phyloP scores from a whole-genome alignment of 2,113 vertebrate genomes.

The Eulemur rufifrons region DNA sequence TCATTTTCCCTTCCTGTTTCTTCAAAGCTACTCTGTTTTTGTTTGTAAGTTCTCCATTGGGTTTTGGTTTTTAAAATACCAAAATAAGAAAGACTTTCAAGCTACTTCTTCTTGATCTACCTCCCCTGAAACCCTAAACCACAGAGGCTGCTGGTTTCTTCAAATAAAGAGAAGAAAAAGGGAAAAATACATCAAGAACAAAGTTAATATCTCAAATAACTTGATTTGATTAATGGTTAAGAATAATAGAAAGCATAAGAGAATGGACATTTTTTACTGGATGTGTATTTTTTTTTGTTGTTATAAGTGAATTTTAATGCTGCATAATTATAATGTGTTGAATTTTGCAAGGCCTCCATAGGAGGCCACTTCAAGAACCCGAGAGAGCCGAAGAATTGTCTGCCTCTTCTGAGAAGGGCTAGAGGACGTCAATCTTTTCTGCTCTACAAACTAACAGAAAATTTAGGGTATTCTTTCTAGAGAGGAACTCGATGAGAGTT shows the following conservation, averaged over 20 bases:
- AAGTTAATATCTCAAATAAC: not conserved
- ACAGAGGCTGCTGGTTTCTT: not conserved
- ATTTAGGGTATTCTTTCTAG: not conserved
- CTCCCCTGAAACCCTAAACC: not conserved
- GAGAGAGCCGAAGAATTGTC: not conserved
- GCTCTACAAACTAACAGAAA: not conserved
- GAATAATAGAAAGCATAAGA: not conserved
- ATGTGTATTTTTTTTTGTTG: not conserved
- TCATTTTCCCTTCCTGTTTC: not conserved
- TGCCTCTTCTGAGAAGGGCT: not conserved
- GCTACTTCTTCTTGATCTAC: not conserved
- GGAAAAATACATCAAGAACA: not conserved
- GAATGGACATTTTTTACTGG: not conserved
- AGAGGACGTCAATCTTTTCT: not conserved
- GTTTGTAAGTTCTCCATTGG: not conserved
- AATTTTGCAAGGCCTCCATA: not conserved
- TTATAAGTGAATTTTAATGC: not conserved
- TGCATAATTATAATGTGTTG: not conserved
- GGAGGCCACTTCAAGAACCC: not conserved
- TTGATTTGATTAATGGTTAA: not conserved
- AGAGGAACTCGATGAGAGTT: not conserved
- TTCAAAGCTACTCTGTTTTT: constrained; percentile 32
- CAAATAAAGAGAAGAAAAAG: not conserved
- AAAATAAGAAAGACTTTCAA: constrained; percentile 30
- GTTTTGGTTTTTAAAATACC: constrained; percentile 44